A percentile compares a stretch with the other conserved stretches of the same genome.
Evolutionary conservation across 2,113 vertebrate species (phyloP).

Genomic region (Thermophis baileyi): DNA sequence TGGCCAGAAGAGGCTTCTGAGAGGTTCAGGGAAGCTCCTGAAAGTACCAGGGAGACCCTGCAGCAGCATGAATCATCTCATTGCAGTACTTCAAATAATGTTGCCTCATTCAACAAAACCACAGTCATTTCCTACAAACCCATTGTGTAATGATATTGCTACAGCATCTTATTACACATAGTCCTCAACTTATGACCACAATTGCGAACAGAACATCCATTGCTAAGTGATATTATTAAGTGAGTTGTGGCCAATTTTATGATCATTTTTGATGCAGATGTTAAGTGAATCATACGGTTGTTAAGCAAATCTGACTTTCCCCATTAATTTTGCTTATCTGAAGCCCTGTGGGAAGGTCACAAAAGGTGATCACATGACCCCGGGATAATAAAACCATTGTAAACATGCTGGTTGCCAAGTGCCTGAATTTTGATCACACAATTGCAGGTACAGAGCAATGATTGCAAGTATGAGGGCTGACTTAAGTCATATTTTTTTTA

Average conservation of each 20-base stretch:
- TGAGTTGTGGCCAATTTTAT: background rate
- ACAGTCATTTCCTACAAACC: background rate
- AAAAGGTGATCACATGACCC: background rate
- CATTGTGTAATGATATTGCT: background rate
- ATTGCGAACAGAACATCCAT: background rate
- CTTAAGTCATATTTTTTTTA: background rate
- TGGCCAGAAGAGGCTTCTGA: background rate
- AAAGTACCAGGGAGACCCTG: background rate
- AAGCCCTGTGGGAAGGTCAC: background rate
- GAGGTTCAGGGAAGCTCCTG: background rate
- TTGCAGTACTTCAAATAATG: background rate
- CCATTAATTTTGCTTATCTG: background rate
- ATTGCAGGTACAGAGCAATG: background rate
- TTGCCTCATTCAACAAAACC: background rate
- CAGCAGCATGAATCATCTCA: background rate
- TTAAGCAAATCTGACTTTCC: background rate
- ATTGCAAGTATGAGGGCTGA: background rate
- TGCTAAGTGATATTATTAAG: background rate
- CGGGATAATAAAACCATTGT: background rate
- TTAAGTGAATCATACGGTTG: background rate
- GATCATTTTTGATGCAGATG: background rate
- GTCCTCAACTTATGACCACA: background rate
- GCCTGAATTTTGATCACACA: background rate
- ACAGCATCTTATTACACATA: background rate
- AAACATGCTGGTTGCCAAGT: background rate